Conservation (phyloP, 2,113 vertebrate species). For the Hiodon alosoides region DNA sequence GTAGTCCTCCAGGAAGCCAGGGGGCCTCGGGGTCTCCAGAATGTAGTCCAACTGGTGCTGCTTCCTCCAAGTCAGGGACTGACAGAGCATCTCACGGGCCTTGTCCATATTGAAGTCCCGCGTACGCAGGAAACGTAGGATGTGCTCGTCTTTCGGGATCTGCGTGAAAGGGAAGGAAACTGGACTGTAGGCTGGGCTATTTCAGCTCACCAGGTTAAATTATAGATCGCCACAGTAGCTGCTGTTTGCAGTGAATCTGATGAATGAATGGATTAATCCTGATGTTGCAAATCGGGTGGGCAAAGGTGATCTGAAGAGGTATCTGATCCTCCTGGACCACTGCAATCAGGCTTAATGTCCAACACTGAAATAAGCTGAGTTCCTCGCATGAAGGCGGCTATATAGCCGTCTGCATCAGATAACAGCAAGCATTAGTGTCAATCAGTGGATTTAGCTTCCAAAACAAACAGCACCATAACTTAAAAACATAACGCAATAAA, state of each 20-base stretch:
- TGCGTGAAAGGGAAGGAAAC: slow-evolving; percentile 28
- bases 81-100: slow-evolving; percentile 73
- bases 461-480: neutral
- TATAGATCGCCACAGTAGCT: no score
- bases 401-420: neutral
- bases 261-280: no score
- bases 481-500: neutral
- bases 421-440: neutral
- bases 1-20: slow-evolving; percentile 65
- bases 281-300: no score
- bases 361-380: no score
- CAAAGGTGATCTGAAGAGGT: no score
- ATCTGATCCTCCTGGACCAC: no score
- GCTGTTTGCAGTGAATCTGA: no score
- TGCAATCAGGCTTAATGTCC: no score
- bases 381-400: no score
- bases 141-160: slow-evolving; percentile 77
- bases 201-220: neutral
- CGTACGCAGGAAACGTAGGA: slow-evolving; percentile 72
- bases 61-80: slow-evolving; percentile 72
- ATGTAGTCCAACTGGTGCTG: slow-evolving; percentile 76
- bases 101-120: slow-evolving; percentile 76
- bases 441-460: neutral
- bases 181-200: neutral
- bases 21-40: slow-evolving; percentile 71